Conservation (phyloP, 2,888 invertebrate species). For the Drosophila silvestris region DNA sequence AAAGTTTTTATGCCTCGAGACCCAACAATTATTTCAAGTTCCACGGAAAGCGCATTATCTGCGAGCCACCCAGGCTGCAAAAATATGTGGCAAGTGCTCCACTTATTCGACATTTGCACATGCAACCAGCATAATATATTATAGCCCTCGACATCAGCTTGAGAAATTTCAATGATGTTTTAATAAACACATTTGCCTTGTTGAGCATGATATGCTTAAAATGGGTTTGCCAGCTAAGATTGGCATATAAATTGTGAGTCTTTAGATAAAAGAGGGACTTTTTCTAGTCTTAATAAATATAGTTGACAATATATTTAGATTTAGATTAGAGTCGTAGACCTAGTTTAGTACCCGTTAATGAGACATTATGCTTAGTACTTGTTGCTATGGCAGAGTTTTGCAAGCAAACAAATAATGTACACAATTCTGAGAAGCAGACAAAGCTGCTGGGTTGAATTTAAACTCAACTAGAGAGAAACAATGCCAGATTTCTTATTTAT, state of each 20-base stretch:
- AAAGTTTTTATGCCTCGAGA: conserved; percentile 35
- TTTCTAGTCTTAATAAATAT: background rate
- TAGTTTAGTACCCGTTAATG: too few relatives aligned
- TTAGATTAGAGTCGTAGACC: background rate
- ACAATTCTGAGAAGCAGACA: background rate
- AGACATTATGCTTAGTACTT: background rate
- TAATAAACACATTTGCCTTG: background rate
- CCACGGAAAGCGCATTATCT: conserved; percentile 42
- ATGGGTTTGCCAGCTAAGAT: background rate
- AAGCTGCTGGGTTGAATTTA: background rate
- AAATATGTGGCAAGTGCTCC: conserved; percentile 12
- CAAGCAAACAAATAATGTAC: background rate
- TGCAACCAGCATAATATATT: background rate
- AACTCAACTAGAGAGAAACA: background rate
- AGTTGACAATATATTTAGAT: too few relatives aligned
- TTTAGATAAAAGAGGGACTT: background rate
- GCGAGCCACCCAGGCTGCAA: conserved; percentile 22
- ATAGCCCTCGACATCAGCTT: conserved; percentile 1
- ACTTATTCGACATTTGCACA: conserved; percentile 17
- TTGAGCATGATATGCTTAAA: background rate
- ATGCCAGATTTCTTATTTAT: background rate
- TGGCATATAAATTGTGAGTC: background rate
- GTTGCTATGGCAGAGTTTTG: background rate
- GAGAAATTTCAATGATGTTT: background rate
- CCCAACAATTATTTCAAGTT: conserved; percentile 50